Evolutionary conservation across 2,113 vertebrate species (phyloP), one percentile per base, ranked within the genome.

Genomic region (Psilopogon haemacephalus): DNA sequence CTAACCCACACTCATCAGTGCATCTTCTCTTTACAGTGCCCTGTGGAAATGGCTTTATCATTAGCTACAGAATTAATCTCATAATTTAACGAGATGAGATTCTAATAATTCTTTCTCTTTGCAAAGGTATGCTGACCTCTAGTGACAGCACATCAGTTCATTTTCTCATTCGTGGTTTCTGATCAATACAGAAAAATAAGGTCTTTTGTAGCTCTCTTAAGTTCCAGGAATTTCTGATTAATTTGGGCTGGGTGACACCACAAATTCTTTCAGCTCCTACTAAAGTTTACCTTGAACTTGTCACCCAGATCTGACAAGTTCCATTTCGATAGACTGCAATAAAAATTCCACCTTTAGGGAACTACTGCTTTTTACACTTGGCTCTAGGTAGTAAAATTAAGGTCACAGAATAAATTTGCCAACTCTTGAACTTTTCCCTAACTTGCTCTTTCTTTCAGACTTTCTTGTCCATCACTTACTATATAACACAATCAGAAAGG

Each of bases 81-180:
- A 19, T 77, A 12, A 72, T 90, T 93, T 82, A 89, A 72, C 52
- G 83, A 67, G n/a, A 56, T 58, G 54, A 59, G 37, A 42, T 80
- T 89, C 40, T 88, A 68, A 58, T 88, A 88, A 80, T 79, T 40
- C 50, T 75, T 92, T 95, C 23, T 54, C 58, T 80, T 58, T 70
- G 72, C 82, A 63, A 48, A 96, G 92, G 37, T 73, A 68, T 64
- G 74, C 77, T 97, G 96, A 95, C 94, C 93, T 96, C 93, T 92
- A 55, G 52, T 90, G 95, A 84, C 89, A 92, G 42, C 68, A 81
- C 8, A 26, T 48, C 71, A 12, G 13, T 85, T 94, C 72, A 54
- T 96, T 88, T 94, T 78, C 76, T 93, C 27, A 38, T 58, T 52
- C 88, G 82, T 62, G 58, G 65, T 70, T 58, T 88, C 37, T 59